These are phyloP conservation scores for Merodon equestris DNA, from an alignment of 2,888 invertebrate genomes.

Conservation along the genomic window DNA sequence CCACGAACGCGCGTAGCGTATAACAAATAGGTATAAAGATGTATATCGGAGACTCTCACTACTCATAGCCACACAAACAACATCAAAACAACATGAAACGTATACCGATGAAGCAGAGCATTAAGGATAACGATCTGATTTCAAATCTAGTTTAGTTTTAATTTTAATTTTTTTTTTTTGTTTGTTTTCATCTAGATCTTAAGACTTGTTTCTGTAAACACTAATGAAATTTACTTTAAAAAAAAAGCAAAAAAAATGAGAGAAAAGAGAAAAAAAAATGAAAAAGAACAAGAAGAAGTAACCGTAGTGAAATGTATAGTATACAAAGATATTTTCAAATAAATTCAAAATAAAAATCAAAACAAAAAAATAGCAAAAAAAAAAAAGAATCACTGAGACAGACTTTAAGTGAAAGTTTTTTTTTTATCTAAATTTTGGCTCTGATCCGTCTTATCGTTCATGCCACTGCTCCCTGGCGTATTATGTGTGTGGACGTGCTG, in stretches of 20 bases:
- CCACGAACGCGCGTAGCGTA: neutral
- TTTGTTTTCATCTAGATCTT: constrained; percentile 56
- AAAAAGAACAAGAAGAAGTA: neutral
- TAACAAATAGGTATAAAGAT: no score
- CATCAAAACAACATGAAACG: constrained; percentile 16
- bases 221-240: constrained; percentile 56
- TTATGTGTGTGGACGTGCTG: no score
- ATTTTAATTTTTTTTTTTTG: constrained; percentile 23
- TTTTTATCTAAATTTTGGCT: no score
- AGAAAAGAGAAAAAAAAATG: neutral
- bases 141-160: no score
- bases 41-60: no score
- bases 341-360: constrained; percentile 59
- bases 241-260: constrained; percentile 16
- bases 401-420: no score
- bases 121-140: constrained; percentile 15
- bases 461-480: no score
- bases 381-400: constrained; percentile 18
- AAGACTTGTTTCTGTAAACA: constrained; percentile 61
- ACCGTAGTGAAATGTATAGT: constrained; percentile 52
- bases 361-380: constrained; percentile 59
- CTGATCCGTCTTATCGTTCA: no score
- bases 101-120: constrained; percentile 28
- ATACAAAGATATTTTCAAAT: constrained; percentile 65
- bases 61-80: neutral